Conservation (phyloP, 2,113 vertebrate species). For the Anolis carolinensis region DNA sequence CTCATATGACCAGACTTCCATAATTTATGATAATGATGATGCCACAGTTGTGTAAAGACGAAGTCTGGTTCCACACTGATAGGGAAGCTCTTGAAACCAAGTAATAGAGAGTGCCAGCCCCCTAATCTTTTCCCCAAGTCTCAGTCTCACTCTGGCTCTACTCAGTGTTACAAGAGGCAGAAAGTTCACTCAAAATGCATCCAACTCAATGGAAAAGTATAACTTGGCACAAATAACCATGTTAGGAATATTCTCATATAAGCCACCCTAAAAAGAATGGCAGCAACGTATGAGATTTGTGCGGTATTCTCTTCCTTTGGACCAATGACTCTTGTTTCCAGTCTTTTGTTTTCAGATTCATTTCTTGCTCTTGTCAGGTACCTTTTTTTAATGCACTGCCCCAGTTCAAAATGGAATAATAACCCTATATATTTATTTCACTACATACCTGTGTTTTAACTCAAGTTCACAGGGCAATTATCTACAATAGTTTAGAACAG, state of each 20-base stretch:
- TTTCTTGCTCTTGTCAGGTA: background rate
- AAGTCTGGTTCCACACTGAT: conserved; percentile 57
- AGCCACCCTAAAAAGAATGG: background rate
- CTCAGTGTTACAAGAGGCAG: conserved; percentile 55
- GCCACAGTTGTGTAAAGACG: conserved; percentile 53
- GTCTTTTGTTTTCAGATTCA: background rate
- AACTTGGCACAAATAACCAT: background rate
- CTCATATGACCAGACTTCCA: conserved; percentile 60
- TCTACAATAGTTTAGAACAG: no score
- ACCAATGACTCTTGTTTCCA: background rate
- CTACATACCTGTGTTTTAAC: no score
- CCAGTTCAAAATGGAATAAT: background rate
- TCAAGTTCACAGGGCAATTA: background rate
- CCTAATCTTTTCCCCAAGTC: conserved; percentile 67
- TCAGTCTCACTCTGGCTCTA: conserved; percentile 56
- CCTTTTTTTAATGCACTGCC: background rate
- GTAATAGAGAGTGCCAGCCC: conserved; percentile 60
- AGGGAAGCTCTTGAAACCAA: conserved; percentile 68
- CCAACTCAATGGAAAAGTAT: conserved; percentile 44
- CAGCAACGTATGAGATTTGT: background rate
- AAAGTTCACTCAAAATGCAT: background rate
- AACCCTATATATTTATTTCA: background rate
- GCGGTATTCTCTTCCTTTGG: fast-evolving
- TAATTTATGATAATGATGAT: conserved; percentile 16
- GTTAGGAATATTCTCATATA: background rate